Percentiles rank a stretch among this genome's conserved stretches.
These are phyloP conservation scores for Bembecia ichneumoniformis DNA, from an alignment of 2,888 invertebrate genomes.

Conservation along the genomic window DNA sequence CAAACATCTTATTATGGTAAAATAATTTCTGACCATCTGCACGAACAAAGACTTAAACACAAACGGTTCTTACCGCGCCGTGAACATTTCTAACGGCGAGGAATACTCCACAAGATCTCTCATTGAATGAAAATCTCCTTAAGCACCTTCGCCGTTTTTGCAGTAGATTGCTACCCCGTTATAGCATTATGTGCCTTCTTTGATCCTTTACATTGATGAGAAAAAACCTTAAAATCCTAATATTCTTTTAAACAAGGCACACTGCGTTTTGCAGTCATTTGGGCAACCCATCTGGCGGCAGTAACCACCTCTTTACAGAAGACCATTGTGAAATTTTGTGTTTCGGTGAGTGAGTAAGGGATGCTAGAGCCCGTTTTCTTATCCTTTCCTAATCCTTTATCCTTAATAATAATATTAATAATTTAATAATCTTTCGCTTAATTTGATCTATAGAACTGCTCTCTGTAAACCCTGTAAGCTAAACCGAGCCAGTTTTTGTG, in stretches of 20 bases:
- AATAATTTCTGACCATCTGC: slow-evolving; percentile 1
- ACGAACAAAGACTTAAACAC: slow-evolving; percentile 13
- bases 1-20: background rate
- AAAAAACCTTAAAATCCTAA: background rate
- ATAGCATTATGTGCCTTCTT: slow-evolving; percentile 11
- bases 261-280: too few relatives aligned
- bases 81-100: background rate
- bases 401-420: too few relatives aligned
- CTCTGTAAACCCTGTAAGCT: too few relatives aligned
- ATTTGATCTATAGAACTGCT: too few relatives aligned
- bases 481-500: too few relatives aligned
- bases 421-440: too few relatives aligned
- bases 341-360: too few relatives aligned
- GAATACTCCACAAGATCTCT: slow-evolving; percentile 11
- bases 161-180: slow-evolving; percentile 7
- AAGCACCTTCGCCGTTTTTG: slow-evolving; percentile 11
- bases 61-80: slow-evolving; percentile 13
- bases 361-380: too few relatives aligned
- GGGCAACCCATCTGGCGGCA: too few relatives aligned
- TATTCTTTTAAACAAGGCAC: background rate
- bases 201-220: slow-evolving; percentile 5
- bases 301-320: too few relatives aligned
- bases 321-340: too few relatives aligned
- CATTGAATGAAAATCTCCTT: slow-evolving; percentile 20
- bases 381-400: too few relatives aligned